A percentile compares a stretch with the other conserved stretches of the same genome.
Evolutionary conservation across 2,113 vertebrate genomes (phyloP).

Genomic region (Arizona elegans): DNA sequence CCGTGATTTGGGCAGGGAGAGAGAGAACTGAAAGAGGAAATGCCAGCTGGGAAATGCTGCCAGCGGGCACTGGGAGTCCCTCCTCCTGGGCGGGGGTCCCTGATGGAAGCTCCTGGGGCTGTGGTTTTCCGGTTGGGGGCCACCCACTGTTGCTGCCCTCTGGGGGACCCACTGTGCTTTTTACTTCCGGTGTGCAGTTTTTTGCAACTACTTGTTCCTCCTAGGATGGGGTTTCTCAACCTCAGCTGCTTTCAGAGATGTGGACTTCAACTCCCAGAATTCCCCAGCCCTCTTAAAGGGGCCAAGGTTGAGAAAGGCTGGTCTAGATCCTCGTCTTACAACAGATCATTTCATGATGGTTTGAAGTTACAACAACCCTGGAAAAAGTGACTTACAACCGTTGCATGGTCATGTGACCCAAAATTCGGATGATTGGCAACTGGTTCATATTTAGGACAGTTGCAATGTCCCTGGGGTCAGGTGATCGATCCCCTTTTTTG

Average conservation of each 20-base stretch:
- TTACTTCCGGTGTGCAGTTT: neutral
- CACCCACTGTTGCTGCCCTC: neutral
- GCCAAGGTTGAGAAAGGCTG: neutral
- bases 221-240: neutral
- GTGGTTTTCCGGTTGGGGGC: neutral
- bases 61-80: neutral
- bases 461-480: no score
- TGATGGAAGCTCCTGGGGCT: neutral
- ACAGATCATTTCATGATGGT: no score
- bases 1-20: neutral
- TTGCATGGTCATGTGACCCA: no score
- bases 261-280: neutral
- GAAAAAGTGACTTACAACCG: no score
- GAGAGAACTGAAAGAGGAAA: neutral
- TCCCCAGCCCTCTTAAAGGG: neutral
- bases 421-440: no score
- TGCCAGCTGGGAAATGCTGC: no score
- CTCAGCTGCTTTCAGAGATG: neutral
- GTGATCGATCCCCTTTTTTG: no score
- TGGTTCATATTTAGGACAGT: no score
- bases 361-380: no score
- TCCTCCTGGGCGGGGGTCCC: neutral
- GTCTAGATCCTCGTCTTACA: neutral
- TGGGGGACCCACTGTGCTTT: no score
- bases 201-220: neutral